A percentile compares a stretch with the other conserved stretches of the same genome.
phyloP scores from a whole-genome alignment of 2,888 invertebrate species.

The Rhagonycha lutea region DNA sequence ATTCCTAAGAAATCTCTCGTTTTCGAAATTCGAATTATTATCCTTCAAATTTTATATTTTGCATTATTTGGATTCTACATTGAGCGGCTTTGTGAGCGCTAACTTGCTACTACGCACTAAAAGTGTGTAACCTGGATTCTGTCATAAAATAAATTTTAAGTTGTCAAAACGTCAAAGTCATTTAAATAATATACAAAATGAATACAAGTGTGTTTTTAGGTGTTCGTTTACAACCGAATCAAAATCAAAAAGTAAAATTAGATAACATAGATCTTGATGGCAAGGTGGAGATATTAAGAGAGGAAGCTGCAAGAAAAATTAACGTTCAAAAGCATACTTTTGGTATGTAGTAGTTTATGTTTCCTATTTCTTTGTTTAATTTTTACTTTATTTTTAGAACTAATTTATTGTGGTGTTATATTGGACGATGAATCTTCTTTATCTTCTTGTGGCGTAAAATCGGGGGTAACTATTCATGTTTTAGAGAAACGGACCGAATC shows the following conservation, averaged over 20 bases:
- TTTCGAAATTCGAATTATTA: too few species aligned
- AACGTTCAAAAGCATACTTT: constrained; percentile 62
- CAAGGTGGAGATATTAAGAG: constrained; percentile 64
- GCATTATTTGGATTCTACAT: too few species aligned
- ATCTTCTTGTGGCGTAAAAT: constrained; percentile 65
- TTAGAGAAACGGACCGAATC: constrained; percentile 56
- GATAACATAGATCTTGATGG: constrained; percentile 65
- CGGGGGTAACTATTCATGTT: constrained; percentile 63
- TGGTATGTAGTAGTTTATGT: constrained; percentile 54
- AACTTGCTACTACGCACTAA: too few species aligned
- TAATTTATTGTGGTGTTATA: constrained; percentile 73
- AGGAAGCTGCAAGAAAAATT: constrained; percentile 61
- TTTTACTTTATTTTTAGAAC: constrained; percentile 55
- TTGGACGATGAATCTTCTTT: constrained; percentile 66
- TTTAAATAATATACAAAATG: constrained; percentile 8
- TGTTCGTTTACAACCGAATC: constrained; percentile 57
- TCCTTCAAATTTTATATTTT: too few species aligned
- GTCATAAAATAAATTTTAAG: too few species aligned
- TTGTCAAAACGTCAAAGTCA: not conserved
- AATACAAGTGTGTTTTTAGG: constrained; percentile 52
- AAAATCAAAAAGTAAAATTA: constrained; percentile 60
- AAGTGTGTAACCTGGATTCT: too few species aligned
- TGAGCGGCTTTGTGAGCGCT: too few species aligned
- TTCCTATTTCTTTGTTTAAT: not conserved
- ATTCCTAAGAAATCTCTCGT: too few species aligned